Conservation (phyloP, 2,888 invertebrate genomes). For the Zonitis immaculata region DNA sequence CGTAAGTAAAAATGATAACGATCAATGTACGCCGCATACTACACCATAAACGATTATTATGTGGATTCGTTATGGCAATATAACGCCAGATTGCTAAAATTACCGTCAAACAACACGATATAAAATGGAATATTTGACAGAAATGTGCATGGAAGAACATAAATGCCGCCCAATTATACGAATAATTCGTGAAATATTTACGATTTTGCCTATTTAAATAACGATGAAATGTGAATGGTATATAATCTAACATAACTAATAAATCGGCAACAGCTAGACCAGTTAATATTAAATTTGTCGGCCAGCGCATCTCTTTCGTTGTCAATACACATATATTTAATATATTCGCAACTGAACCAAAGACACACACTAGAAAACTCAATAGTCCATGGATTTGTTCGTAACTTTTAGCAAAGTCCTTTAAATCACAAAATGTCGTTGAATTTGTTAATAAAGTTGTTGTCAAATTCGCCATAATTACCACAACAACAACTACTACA, state of each 20-base stretch:
- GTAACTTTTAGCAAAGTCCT: slow-evolving; percentile 62
- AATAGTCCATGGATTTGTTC: slow-evolving; percentile 77
- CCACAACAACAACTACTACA: too few relatives aligned
- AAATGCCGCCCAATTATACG: slow-evolving; percentile 76
- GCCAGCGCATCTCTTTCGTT: slow-evolving; percentile 83
- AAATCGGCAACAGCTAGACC: slow-evolving; percentile 88
- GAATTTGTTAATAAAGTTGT: slow-evolving; percentile 34
- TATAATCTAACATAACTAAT: slow-evolving; percentile 91
- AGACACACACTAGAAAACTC: slow-evolving; percentile 79
- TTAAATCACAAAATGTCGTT: slow-evolving; percentile 49
- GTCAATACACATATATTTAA: slow-evolving; percentile 88
- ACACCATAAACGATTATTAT: slow-evolving; percentile 76
- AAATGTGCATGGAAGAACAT: slow-evolving; percentile 89
- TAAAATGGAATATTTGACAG: slow-evolving; percentile 82
- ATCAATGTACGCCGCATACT: slow-evolving; percentile 70
- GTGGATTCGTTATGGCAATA: slow-evolving; percentile 78
- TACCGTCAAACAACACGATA: slow-evolving; percentile 90
- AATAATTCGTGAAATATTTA: slow-evolving; percentile 53
- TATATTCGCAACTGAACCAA: slow-evolving; percentile 87
- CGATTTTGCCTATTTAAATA: slow-evolving; percentile 61
- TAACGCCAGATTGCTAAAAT: slow-evolving; percentile 91
- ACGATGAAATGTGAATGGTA: slow-evolving; percentile 77
- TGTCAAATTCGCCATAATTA: slow-evolving; percentile 16
- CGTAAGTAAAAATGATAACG: slow-evolving; percentile 73
- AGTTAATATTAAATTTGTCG: slow-evolving; percentile 88